phyloP scores from a whole-genome alignment of 2,797 vertebrate genomes.

The Morelia viridis region DNA sequence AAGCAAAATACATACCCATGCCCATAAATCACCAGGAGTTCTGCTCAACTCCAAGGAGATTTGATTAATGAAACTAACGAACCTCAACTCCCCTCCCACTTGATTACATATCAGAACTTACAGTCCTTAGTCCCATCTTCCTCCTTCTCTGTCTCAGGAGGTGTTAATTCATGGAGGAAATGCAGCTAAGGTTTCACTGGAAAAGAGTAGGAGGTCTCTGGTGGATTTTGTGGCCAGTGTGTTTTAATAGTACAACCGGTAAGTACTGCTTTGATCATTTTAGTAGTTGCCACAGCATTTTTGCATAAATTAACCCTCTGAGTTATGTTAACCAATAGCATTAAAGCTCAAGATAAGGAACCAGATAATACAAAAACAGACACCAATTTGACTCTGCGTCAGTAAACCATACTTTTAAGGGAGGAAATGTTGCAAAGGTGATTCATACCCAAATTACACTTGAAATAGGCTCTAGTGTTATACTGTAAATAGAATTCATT shows the following conservation, averaged over 20 bases:
- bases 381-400: not conserved
- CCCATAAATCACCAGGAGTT: not conserved
- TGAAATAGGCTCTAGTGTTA: not conserved
- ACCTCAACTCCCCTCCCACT: not conserved
- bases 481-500: not conserved
- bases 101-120: not conserved
- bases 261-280: not conserved
- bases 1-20: not conserved
- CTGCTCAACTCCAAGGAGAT: not conserved
- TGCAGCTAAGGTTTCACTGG: not conserved
- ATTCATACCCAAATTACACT: not conserved
- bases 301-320: not conserved
- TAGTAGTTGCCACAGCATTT: not conserved
- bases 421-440: not conserved
- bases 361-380: not conserved
- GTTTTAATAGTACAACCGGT: not conserved
- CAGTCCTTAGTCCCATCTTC: not conserved
- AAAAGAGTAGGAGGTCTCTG: not conserved
- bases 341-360: not conserved
- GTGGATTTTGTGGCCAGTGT: not conserved
- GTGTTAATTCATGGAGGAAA: not conserved
- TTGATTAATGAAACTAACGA: not conserved
- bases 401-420: not conserved
- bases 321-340: not conserved
- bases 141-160: not conserved